Base-by-base conservation (phyloP, 2,113 vertebrate genomes). In the Passerina amoena region DNA sequence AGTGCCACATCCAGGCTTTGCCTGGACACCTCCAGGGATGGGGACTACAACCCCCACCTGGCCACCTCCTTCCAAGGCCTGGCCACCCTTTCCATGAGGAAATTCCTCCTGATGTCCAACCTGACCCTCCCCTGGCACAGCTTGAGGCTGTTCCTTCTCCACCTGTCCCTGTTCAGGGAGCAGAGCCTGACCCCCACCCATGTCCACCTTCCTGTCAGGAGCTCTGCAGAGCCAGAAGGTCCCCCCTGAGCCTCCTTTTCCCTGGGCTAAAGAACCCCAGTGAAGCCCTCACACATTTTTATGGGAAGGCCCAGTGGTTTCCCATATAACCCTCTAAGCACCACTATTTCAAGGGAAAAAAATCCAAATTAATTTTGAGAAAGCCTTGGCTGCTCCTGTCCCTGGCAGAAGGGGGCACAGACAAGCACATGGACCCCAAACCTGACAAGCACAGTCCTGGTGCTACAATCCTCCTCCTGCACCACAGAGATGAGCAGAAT, bases 131-230 rank as follows among this genome's bases (percentile, higher is more conserved):
- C 30, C 40, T 28, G 3, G 48, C 25, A 7, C 30, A 42, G 3
- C 12, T 0, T 54, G 54, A 69, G 47, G 63, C 25, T 0, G 0
- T 54, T 53, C 3, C 38, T 21, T 12, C 20, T 30, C 1, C 0
- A 40, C 24, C 53, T 82, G 61, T 61, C n/a, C 47, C 45, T 60
- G 28, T 38, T 47, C 45, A 13, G 79, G 60, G 21, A 69, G 14
- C 54, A 75, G 13, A 61, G 47, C 54, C 47, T 0, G 1, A 44
- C 3, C 14, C 25, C 6, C 9, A 57, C 33, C 14, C 4, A 1
- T 35, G 56, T 24, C 56, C 56, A 23, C 24, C 8, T 22, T 90
- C 47, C 54, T 76, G 63, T 13, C 70, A 82, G 63, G 70, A 54
- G 11, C 2, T 60, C 40, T 21, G 35, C 9, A 68, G 47, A 61